Conservation (phyloP, 1,140 invertebrate genomes). For the Helicorthomorpha holstii region DNA sequence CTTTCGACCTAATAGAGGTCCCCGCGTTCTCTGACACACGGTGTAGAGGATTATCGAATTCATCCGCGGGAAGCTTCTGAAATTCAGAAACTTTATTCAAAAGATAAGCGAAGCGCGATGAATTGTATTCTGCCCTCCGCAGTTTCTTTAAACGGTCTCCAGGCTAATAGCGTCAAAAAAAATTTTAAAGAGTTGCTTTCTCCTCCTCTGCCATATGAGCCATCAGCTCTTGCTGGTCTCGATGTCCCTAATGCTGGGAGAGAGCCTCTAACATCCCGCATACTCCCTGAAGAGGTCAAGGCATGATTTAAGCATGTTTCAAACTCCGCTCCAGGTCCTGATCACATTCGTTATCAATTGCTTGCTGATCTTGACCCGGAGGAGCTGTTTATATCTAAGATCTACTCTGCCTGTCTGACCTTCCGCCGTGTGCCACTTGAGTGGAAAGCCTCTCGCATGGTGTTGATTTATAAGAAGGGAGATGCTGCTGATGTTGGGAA, state of each 20-base stretch:
- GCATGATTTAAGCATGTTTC: neutral
- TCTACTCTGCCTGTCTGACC: neutral
- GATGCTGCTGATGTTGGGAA: constrained; percentile 12
- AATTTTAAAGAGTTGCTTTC: neutral
- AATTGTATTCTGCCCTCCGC: too few relatives aligned
- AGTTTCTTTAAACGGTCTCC: too few relatives aligned
- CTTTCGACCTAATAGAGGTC: too few relatives aligned
- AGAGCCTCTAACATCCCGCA: neutral
- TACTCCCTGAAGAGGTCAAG: neutral
- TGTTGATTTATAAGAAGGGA: constrained; percentile 14
- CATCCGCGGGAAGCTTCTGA: too few relatives aligned
- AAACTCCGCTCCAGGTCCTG: constrained; percentile 11
- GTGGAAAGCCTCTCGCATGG: constrained; percentile 10
- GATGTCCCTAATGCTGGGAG: neutral
- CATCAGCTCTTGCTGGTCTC: neutral
- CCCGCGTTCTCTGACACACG: too few relatives aligned
- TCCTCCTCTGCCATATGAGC: neutral
- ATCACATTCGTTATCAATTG: constrained; percentile 2
- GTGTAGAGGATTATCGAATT: too few relatives aligned
- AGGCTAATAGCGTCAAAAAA: too few relatives aligned
- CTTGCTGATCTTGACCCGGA: constrained; percentile 1
- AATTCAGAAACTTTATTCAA: too few relatives aligned
- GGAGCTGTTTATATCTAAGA: neutral
- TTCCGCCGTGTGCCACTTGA: neutral
- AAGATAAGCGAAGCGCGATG: too few relatives aligned